Conservation (phyloP, 2,113 vertebrate genomes). For the Phainopepla nitens region DNA sequence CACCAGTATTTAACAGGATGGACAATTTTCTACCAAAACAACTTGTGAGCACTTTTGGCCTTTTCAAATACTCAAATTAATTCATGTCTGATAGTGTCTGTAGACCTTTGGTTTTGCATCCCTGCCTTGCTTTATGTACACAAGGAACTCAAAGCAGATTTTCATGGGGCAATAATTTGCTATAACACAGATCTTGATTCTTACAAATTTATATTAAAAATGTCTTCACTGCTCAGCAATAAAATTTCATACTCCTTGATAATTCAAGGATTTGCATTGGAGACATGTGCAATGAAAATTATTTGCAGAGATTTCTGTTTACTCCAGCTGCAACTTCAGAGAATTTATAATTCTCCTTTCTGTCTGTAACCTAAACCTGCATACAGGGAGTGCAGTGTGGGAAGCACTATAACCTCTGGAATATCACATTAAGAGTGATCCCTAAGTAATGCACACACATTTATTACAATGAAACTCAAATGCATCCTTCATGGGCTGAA, state of each 20-base stretch:
- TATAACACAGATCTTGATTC: background rate
- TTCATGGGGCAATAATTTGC: background rate
- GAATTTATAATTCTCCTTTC: background rate
- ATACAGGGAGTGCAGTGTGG: background rate
- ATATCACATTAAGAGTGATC: background rate
- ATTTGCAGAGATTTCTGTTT: background rate
- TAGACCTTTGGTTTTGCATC: background rate
- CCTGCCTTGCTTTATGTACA: background rate
- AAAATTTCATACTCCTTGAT: background rate
- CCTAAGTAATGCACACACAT: background rate
- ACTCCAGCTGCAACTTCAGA: background rate
- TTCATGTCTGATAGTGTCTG: background rate
- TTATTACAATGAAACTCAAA: background rate
- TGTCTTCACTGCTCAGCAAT: background rate
- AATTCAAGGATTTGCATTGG: background rate
- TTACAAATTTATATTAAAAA: background rate
- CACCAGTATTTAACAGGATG: background rate
- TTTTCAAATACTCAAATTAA: background rate
- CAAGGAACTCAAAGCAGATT: background rate
- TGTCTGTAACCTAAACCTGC: background rate
- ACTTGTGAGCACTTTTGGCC: background rate
- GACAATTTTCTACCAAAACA: fast-evolving
- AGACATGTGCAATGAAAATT: background rate
- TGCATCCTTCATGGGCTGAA: background rate
- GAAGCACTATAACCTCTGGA: background rate